Conservation (phyloP, 2,888 invertebrate genomes). For the Protophormia terraenovae region DNA sequence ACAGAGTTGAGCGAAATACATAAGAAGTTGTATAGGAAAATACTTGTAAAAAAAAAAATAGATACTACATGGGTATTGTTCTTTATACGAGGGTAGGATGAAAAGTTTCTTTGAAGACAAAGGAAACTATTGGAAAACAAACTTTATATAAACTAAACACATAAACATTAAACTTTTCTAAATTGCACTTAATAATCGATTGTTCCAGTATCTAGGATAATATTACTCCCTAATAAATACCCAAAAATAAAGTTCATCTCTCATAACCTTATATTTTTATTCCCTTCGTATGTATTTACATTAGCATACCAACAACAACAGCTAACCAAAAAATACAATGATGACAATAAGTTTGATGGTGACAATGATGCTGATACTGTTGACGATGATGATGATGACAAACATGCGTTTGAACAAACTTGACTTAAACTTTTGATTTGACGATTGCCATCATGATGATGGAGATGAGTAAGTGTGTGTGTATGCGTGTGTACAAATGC, state of each 20-base stretch:
- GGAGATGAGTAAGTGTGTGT: not conserved
- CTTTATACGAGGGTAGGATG: not conserved
- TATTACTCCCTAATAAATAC: too few species aligned
- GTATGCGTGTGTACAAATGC: not conserved
- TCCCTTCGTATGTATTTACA: not conserved
- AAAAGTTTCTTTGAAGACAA: not conserved
- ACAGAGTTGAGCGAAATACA: slow-evolving; percentile 3
- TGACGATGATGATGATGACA: slow-evolving; percentile 36
- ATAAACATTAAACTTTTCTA: too few species aligned
- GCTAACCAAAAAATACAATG: not conserved
- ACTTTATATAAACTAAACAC: too few species aligned
- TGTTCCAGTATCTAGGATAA: too few species aligned
- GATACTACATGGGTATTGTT: not conserved
- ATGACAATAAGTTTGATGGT: not conserved
- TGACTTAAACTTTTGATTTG: slow-evolving; percentile 59
- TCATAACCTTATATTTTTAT: too few species aligned
- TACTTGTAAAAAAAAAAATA: not conserved
- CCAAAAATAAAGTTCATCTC: too few species aligned
- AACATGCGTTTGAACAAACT: slow-evolving; percentile 51
- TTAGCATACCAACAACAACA: not conserved
- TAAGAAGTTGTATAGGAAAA: not conserved
- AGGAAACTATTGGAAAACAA: too few species aligned
- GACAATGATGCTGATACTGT: not conserved
- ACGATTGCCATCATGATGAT: slow-evolving; percentile 15
- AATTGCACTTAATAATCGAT: too few species aligned